These are phyloP conservation scores for Triplophysa yarkandensis DNA, from an alignment of 2,797 vertebrate genomes.

Conservation along the genomic window DNA sequence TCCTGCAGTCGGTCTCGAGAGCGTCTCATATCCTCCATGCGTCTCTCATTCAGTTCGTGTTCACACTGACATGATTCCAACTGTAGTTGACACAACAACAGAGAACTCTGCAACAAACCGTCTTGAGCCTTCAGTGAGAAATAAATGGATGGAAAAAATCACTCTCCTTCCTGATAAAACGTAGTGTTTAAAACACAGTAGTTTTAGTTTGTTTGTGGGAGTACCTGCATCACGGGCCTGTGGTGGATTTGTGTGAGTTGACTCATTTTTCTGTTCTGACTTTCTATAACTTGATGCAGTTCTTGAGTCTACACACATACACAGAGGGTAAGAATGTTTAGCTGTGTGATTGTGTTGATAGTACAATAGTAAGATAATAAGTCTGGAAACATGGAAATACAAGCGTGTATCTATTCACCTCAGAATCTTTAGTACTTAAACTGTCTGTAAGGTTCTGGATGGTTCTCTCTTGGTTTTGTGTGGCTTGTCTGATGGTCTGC, in stretches of 20 bases:
- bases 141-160: background rate
- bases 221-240: conserved; percentile 83
- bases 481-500: conserved; percentile 79
- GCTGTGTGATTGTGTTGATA: background rate
- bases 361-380: background rate
- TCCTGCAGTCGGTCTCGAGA: conserved; percentile 78
- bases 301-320: conserved; percentile 79
- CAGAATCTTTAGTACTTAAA: conserved; percentile 84
- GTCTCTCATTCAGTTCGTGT: conserved; percentile 81
- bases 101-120: conserved; percentile 80
- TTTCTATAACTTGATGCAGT: conserved; percentile 86
- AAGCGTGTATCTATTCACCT: conserved; percentile 76
- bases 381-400: too few relatives aligned
- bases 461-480: conserved; percentile 82
- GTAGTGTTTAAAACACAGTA: too few relatives aligned
- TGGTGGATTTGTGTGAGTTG: conserved; percentile 87
- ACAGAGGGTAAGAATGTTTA: background rate
- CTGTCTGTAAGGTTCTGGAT: conserved; percentile 86
- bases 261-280: conserved; percentile 86
- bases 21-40: conserved; percentile 77
- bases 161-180: background rate
- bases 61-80: conserved; percentile 83
- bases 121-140: conserved; percentile 70
- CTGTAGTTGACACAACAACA: conserved; percentile 89
- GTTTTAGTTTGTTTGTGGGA: background rate